Evolutionary conservation across 2,113 vertebrate species (phyloP).

Genomic region (Indri indri): DNA sequence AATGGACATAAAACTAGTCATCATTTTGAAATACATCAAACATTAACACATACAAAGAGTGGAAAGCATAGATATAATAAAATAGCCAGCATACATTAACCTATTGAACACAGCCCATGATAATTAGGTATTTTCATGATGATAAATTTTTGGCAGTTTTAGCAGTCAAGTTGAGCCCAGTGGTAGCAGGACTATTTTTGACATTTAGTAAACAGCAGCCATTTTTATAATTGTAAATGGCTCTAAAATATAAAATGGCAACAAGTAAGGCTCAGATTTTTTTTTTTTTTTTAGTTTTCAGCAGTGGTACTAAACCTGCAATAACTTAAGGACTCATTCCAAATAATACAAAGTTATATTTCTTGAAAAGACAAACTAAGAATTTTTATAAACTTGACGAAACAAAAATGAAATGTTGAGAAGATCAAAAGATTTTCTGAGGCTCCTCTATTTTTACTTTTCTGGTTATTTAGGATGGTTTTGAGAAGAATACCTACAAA

Average conservation of each 20-base stretch:
- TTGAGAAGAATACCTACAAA: neutral
- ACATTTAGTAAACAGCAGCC: constrained; percentile 33
- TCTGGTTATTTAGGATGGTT: neutral
- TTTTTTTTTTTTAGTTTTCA: neutral
- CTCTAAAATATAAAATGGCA: constrained; percentile 45
- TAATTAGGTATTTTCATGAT: constrained; percentile 44
- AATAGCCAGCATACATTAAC: constrained; percentile 42
- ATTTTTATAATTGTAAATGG: constrained; percentile 62
- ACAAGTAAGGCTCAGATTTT: neutral
- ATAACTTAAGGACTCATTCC: neutral
- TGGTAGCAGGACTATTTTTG: constrained; percentile 56
- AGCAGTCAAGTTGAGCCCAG: constrained; percentile 42
- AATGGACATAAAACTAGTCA: constrained; percentile 49
- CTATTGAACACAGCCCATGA: neutral
- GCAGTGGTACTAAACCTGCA: neutral
- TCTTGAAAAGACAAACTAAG: neutral
- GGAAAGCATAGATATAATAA: neutral
- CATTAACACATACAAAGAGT: constrained; percentile 53
- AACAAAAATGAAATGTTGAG: neutral
- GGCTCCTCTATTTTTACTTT: neutral
- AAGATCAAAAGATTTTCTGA: constrained; percentile 5
- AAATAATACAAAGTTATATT: neutral
- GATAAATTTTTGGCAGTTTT: constrained; percentile 34
- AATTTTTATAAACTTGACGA: neutral
- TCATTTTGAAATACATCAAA: constrained; percentile 70